Conservation (phyloP, 2,888 invertebrate species). For the Drosophila nr. fundita region DNA sequence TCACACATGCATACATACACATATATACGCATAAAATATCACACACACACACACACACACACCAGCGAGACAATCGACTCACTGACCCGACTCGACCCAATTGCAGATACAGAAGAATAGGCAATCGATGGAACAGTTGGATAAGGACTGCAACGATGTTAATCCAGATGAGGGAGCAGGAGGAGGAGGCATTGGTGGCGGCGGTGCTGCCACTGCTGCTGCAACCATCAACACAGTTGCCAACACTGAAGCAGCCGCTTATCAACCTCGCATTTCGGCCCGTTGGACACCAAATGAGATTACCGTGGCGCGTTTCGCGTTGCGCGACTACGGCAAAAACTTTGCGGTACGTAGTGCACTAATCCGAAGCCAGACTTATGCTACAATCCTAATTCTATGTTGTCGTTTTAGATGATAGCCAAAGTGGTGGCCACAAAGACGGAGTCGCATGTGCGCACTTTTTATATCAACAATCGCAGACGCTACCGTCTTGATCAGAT, state of each 20-base stretch:
- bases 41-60: conserved; percentile 1
- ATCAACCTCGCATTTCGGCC: conserved; percentile 90
- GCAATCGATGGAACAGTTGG: conserved; percentile 89
- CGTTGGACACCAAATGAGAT: conserved; percentile 97
- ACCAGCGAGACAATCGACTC: conserved; percentile 5
- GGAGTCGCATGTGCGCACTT: conserved; percentile 95
- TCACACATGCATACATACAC: not conserved
- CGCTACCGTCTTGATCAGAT: conserved; percentile 95
- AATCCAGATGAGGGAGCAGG: conserved; percentile 56
- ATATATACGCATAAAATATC: not conserved
- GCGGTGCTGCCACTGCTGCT: conserved; percentile 83
- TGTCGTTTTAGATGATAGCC: conserved; percentile 91
- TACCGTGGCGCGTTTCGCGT: conserved; percentile 95
- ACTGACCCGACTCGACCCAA: conserved; percentile 39
- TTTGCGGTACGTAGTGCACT: conserved; percentile 88
- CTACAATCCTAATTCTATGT: not conserved
- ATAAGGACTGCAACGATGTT: conserved; percentile 61
- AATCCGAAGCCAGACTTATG: too few relatives aligned
- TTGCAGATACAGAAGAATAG: conserved; percentile 96
- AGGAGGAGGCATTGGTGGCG: conserved; percentile 77
- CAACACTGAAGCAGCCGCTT: conserved; percentile 86
- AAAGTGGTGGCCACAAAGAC: conserved; percentile 98
- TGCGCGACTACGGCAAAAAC: conserved; percentile 92
- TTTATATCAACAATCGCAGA: conserved; percentile 95
- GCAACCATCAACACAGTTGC: conserved; percentile 85